Evolutionary conservation across 2,797 vertebrate species (phyloP).

Genomic region (Neosilurus hyrtlii): DNA sequence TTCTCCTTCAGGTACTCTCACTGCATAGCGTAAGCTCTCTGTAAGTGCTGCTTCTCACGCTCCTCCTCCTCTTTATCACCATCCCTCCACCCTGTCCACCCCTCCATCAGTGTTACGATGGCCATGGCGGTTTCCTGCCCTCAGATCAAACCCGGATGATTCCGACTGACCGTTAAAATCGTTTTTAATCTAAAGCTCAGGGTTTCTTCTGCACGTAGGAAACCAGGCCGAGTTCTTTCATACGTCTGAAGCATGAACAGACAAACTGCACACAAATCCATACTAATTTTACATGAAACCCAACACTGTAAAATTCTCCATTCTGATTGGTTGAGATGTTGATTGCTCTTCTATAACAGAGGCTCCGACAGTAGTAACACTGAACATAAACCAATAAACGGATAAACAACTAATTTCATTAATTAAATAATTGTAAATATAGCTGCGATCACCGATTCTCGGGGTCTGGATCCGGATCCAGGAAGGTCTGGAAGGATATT

Average conservation of each 20-base stretch:
- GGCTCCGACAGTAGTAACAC: neutral
- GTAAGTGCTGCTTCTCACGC: slow-evolving; percentile 71
- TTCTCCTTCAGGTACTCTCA: slow-evolving; percentile 99
- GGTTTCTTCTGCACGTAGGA: neutral
- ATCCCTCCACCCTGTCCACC: slow-evolving; percentile 36
- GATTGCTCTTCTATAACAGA: neutral
- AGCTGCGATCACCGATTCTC: too few relatives aligned
- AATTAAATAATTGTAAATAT: too few relatives aligned
- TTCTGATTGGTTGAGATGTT: neutral
- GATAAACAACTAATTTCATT: too few relatives aligned
- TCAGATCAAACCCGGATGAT: neutral
- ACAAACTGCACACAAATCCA: neutral
- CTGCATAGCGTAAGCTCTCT: slow-evolving; percentile 83
- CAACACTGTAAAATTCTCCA: neutral
- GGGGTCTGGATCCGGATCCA: too few relatives aligned
- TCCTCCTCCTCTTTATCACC: slow-evolving; percentile 27
- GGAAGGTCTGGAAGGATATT: too few relatives aligned
- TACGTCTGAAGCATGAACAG: neutral
- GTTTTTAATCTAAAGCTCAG: neutral
- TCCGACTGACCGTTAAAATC: neutral
- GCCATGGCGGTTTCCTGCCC: neutral
- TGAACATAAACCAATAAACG: too few relatives aligned
- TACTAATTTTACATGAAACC: neutral
- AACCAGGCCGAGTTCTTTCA: neutral
- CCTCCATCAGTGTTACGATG: slow-evolving; percentile 56